Conservation (phyloP, 2,888 invertebrate genomes). For the Acleris cristana region DNA sequence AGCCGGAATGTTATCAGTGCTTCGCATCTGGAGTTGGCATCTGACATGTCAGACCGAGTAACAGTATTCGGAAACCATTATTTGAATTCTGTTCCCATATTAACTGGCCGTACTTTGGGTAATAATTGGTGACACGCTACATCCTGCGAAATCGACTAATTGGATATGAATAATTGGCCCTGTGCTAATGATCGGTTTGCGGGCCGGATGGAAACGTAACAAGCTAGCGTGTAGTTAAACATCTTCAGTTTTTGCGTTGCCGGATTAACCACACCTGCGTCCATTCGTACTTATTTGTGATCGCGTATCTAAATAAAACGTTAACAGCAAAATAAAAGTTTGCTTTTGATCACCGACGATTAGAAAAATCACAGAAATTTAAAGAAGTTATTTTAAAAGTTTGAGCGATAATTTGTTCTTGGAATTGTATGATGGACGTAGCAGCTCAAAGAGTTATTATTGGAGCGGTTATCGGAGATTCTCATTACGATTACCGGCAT, state of each 20-base stretch:
- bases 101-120: conserved; percentile 46
- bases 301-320: conserved; percentile 22
- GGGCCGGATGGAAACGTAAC: conserved; percentile 53
- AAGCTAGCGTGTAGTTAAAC: conserved; percentile 49
- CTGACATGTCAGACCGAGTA: conserved; percentile 67
- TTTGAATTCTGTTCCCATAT: conserved; percentile 59
- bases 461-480: conserved; percentile 29
- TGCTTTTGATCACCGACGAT: too few relatives aligned
- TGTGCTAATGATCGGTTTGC: conserved; percentile 60
- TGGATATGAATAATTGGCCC: conserved; percentile 72
- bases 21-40: conserved; percentile 71
- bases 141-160: conserved; percentile 70
- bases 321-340: too few relatives aligned
- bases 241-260: conserved; percentile 50
- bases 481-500: conserved; percentile 34
- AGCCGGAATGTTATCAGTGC: conserved; percentile 79
- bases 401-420: not conserved
- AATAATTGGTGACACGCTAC: conserved; percentile 41
- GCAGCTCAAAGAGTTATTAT: not conserved
- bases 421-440: not conserved
- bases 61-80: conserved; percentile 70
- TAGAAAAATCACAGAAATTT: too few relatives aligned
- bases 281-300: conserved; percentile 21
- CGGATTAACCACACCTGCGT: conserved; percentile 44
- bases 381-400: not conserved